These are phyloP conservation scores for Acinonyx jubatus DNA, from an alignment of 2,113 vertebrate genomes.

Conservation along the genomic window DNA sequence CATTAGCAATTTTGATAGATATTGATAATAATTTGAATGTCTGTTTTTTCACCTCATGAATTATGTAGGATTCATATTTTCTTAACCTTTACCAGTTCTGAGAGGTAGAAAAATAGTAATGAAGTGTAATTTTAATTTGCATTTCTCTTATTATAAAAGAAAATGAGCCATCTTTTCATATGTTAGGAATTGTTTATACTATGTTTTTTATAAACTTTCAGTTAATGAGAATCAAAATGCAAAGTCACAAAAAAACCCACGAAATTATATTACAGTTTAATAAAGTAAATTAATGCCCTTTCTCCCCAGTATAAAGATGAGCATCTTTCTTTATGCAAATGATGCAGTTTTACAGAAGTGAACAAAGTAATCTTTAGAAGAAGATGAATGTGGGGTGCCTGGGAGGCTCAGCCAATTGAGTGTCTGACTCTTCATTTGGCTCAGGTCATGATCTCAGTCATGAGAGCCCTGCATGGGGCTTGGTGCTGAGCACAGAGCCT, in stretches of 20 bases:
- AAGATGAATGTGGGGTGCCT: neutral
- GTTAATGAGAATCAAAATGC: neutral
- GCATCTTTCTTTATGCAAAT: neutral
- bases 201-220: neutral
- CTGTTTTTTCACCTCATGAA: neutral
- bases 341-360: neutral
- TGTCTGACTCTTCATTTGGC: too few relatives aligned
- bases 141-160: neutral
- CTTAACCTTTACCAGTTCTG: neutral
- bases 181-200: neutral
- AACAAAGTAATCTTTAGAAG: neutral
- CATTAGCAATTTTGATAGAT: neutral
- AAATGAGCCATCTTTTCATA: neutral
- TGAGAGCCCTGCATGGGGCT: too few relatives aligned
- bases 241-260: neutral
- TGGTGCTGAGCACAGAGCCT: too few relatives aligned
- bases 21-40: neutral
- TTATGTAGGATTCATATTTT: neutral
- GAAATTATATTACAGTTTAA: neutral
- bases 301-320: neutral
- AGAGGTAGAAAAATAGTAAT: neutral
- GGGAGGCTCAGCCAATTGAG: too few relatives aligned
- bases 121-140: neutral
- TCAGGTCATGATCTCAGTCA: too few relatives aligned
- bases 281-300: neutral